These are phyloP conservation scores for Phyllopteryx taeniolatus DNA, from an alignment of 2,113 vertebrate species.

Conservation along the genomic window DNA sequence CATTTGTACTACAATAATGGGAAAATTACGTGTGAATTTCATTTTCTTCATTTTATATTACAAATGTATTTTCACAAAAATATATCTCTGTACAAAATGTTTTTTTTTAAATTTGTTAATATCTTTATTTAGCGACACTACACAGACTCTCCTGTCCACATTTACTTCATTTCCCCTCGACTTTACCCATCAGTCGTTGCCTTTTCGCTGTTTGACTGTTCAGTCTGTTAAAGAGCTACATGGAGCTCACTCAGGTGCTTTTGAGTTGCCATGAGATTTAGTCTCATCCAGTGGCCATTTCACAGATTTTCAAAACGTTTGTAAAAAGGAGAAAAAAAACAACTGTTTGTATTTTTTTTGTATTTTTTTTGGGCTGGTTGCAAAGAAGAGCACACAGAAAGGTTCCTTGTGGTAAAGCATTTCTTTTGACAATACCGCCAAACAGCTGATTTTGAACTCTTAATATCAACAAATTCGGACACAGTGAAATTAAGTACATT, in stretches of 20 bases:
- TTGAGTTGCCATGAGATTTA: constrained; percentile 19
- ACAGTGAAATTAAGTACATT: constrained; percentile 57
- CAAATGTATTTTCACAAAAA: constrained; percentile 99
- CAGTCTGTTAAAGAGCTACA: constrained; percentile 34
- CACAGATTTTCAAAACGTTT: constrained; percentile 34
- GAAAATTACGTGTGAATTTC: constrained; percentile 87
- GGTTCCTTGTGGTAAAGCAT: background rate
- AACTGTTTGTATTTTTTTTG: background rate
- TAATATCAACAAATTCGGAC: constrained; percentile 33
- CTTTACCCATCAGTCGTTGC: constrained; percentile 11
- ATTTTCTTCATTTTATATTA: constrained; percentile 88
- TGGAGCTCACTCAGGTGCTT: constrained; percentile 22
- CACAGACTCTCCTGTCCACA: constrained; percentile 47
- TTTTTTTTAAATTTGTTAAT: constrained; percentile 60
- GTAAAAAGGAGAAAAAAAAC: background rate
- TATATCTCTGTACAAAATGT: constrained; percentile 99
- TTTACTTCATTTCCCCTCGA: constrained; percentile 38
- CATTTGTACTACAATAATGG: constrained; percentile 83
- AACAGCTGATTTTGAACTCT: constrained; percentile 31
- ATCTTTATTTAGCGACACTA: constrained; percentile 56
- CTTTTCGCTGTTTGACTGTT: constrained; percentile 29
- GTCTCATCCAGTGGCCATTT: constrained; percentile 21
- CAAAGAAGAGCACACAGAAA: constrained; percentile 30
- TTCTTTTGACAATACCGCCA: constrained; percentile 4
- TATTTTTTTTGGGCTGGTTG: constrained; percentile 3